phyloP scores from a whole-genome alignment of 2,113 vertebrate species.

The Siphamia tubifer region DNA sequence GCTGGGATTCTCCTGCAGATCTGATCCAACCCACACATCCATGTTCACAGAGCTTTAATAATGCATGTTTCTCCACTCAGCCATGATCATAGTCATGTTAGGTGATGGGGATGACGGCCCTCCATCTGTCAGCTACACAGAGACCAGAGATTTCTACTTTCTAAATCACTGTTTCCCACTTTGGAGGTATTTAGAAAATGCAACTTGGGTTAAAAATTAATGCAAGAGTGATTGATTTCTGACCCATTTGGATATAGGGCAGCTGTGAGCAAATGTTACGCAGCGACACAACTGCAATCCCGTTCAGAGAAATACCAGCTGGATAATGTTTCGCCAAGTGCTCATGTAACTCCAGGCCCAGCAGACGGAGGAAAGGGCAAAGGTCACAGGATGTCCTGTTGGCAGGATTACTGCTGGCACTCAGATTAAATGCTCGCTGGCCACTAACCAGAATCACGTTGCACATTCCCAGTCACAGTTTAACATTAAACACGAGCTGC shows the following conservation, averaged over 20 bases:
- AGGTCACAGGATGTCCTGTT: conserved; percentile 35
- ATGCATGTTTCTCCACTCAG: conserved; percentile 35
- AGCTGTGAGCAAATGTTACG: neutral
- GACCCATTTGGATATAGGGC: conserved; percentile 7
- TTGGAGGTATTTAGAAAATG: conserved; percentile 11
- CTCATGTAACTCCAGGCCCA: conserved; percentile 14
- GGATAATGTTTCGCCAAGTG: conserved; percentile 17
- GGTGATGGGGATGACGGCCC: neutral
- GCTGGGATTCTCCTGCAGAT: neutral
- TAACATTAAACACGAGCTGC: neutral
- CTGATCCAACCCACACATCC: neutral
- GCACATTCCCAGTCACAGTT: conserved; percentile 5
- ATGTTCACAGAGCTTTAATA: conserved; percentile 44
- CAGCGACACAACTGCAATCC: conserved; percentile 1
- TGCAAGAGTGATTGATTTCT: neutral
- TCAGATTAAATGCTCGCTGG: neutral
- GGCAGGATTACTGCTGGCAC: neutral
- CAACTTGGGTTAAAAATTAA: conserved; percentile 31
- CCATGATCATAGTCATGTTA: neutral
- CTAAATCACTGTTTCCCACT: conserved; percentile 6
- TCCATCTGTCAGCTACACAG: neutral
- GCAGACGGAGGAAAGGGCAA: neutral
- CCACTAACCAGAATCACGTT: neutral
- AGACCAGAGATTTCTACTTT: conserved; percentile 1
- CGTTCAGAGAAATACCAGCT: neutral